Percentiles rank a stretch among this genome's conserved stretches.
phyloP scores from a whole-genome alignment of 2,113 vertebrate genomes.

The Empidonax traillii region DNA sequence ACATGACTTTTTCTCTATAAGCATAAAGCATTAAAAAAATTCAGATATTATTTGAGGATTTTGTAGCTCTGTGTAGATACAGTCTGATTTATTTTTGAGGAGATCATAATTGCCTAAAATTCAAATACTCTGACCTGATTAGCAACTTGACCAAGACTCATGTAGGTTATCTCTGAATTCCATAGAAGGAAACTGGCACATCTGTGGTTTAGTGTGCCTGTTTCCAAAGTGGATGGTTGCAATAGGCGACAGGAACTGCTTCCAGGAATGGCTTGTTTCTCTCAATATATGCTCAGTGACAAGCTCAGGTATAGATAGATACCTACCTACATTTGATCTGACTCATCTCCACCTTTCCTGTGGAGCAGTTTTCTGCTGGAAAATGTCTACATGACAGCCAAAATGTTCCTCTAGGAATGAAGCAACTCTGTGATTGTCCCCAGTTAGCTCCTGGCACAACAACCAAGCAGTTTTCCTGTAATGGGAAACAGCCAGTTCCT shows the following conservation, averaged over 20 bases:
- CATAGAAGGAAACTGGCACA: neutral
- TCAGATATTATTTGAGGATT: neutral
- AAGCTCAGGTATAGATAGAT: neutral
- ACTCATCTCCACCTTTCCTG: neutral
- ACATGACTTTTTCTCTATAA: accelerated
- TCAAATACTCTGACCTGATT: neutral
- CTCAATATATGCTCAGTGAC: neutral
- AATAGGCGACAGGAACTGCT: neutral
- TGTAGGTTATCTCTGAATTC: neutral
- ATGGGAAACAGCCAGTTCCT: neutral
- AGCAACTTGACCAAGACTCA: neutral
- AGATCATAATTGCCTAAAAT: neutral
- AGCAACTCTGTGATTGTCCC: neutral
- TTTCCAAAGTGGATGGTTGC: neutral
- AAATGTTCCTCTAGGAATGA: neutral
- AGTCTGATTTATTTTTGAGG: neutral
- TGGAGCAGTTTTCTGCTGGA: neutral
- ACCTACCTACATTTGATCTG: neutral
- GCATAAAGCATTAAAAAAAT: neutral
- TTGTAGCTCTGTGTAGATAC: neutral
- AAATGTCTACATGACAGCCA: neutral
- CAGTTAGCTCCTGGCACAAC: neutral
- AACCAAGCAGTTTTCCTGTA: neutral
- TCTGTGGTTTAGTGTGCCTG: neutral
- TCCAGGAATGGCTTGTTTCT: neutral